phyloP scores from a whole-genome alignment of 2,888 invertebrate species.

The Quadroppia sp. region DNA sequence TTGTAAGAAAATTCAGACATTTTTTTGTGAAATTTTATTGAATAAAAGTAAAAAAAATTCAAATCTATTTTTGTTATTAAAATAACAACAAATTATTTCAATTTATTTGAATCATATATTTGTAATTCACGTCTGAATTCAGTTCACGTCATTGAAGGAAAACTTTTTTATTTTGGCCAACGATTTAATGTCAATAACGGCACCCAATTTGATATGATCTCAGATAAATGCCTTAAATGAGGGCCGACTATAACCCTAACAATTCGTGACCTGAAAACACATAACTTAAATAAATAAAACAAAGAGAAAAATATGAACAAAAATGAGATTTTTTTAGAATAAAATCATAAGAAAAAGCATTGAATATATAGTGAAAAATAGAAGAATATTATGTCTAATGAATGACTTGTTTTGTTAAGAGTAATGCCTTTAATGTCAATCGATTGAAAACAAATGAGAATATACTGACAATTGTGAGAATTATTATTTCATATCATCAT shows the following conservation, averaged over 20 bases:
- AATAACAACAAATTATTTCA: too few species aligned
- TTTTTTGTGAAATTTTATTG: too few species aligned
- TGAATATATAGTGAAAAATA: background rate
- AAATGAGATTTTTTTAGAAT: background rate
- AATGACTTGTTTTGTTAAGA: background rate
- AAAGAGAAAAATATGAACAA: background rate
- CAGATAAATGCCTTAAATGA: conserved; percentile 26
- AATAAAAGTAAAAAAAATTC: too few species aligned
- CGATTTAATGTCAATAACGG: conserved; percentile 26
- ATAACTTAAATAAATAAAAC: background rate
- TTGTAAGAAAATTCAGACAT: too few species aligned
- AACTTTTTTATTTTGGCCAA: background rate
- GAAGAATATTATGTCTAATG: background rate
- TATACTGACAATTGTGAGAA: conserved; percentile 24
- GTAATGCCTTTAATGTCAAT: conserved; percentile 1
- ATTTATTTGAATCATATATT: too few species aligned
- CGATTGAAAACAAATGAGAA: conserved; percentile 27
- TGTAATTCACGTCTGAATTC: conserved; percentile 17
- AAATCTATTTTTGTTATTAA: too few species aligned
- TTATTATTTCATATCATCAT: background rate
- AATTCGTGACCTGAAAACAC: conserved; percentile 16
- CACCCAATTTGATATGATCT: background rate
- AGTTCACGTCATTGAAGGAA: background rate
- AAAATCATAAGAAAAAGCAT: background rate
- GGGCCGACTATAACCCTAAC: background rate